Evolutionary conservation across 2,888 invertebrate species (phyloP), one percentile per base, ranked within the genome.

Genomic region (Agrochola lychnidis): DNA sequence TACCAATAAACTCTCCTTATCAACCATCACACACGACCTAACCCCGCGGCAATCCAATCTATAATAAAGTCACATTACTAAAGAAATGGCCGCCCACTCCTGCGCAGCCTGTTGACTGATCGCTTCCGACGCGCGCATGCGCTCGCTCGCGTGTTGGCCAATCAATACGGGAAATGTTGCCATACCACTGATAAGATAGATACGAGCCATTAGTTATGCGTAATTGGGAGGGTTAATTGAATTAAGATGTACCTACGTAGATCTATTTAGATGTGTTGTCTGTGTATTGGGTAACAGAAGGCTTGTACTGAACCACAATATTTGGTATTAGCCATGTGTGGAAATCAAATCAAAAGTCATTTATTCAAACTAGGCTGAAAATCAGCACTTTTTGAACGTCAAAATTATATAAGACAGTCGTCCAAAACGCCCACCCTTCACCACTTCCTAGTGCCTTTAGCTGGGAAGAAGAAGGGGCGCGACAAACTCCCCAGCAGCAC

Each of bases 81-180:
- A 80, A 81, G 79, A 64, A 22, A 78, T 71, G 76, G 66, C 76
- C 84, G 82, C 83, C 85, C 85, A 84, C 86, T 81, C 87, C 71
- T 42, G 73, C 77, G 70, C 83, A 73, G 77, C 61, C 19, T 42
- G 48, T 63, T 88, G 89, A 89, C 83, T 67, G 89, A 89, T 89
- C 80, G 81, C 88, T 89, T 89, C 89, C 89, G 88, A 87, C 79
- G 1, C 76, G 71, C 79, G 80, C 81, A 76, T 77, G 81, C 76
- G 56, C 57, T 68, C 73, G 45, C 57, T 68, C 72, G 84, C 73
- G 73, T 63, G 68, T 80, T 72, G 22, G 62, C 84, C 56, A 83
- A 80, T 81, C 83, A 81, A 69, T 70, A 68, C 53, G 73, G 59
- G 81, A 81, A 87, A 83, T 73, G 78, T 76, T 72, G 79, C 76